Evolutionary conservation across 2,888 invertebrate genomes (phyloP), one percentile per base, ranked within the genome.

Genomic region (Bugulina stolonifera): DNA sequence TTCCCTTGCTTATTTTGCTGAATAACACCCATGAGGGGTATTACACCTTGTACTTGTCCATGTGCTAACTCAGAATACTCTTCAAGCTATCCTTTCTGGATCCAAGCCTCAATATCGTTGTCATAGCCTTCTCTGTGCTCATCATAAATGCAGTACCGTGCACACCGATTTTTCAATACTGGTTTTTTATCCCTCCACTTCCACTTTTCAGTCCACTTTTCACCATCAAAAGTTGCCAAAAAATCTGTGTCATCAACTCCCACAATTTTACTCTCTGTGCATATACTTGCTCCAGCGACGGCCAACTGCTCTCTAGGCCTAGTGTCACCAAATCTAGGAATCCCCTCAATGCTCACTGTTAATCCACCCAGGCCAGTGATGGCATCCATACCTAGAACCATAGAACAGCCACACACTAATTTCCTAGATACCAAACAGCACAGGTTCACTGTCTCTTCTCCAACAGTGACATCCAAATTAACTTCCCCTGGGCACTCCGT

Each of bases 11-110:
- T 72, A 35, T 35, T 72, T 3, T 23, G 52, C 35, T 72, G 71
- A 27, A 72, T 3, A 5, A 72, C 71, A 25, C 72, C 72, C 72
- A 72, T 72, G 10, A 72, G 34, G 2, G 72, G 72, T 35, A 72
- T 54, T 27, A 72, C 10, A 3, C 71, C 43, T 25, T 71, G 5
- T 25, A 55, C 55, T 2, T 22, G 2, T 2, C 72, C 69, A 58
- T 70, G 64, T 32, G 32, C 64, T 32, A 10, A 3, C 32, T 64
- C 64, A 64, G 25, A 14, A 43, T 70, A 27, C 35, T 2, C 10
- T 29, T 25, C 54, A 14, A 70, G 27, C 70, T 43, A 70, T 23
- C 54, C 43, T 35, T 70, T 25, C 5, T 2, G 5, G 5, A 70
- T 34, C 70, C 70, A 70, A 18, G 22, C 35, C 54, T 52, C 52